Evolutionary conservation across 2,888 invertebrate genomes (phyloP).

Genomic region (Sphaerophoria taeniata): DNA sequence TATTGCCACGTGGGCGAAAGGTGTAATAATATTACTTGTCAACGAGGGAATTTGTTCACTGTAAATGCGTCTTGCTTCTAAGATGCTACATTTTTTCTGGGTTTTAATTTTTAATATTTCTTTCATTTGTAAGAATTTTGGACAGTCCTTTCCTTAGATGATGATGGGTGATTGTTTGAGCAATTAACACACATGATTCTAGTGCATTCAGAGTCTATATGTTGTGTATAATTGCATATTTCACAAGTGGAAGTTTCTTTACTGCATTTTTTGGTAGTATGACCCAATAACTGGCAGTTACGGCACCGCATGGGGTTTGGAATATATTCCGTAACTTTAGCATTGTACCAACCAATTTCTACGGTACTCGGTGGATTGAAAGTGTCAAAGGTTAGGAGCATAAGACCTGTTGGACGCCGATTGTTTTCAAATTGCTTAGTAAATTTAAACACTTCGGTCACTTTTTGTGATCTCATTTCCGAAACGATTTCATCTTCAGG

Average conservation of each 20-base stretch:
- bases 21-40: too few relatives aligned
- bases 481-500: constrained; percentile 18
- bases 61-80: too few relatives aligned
- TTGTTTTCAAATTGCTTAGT: background rate
- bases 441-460: constrained; percentile 20
- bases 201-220: background rate
- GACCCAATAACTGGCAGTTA: constrained; percentile 19
- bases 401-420: constrained; percentile 1
- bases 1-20: too few relatives aligned
- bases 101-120: too few relatives aligned
- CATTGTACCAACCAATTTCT: constrained; percentile 21
- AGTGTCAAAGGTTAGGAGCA: constrained; percentile 17
- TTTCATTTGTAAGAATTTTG: too few relatives aligned
- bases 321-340: constrained; percentile 23
- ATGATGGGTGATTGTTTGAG: background rate
- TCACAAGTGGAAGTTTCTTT: background rate
- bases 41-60: too few relatives aligned
- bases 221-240: constrained; percentile 24
- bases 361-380: constrained; percentile 2
- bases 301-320: constrained; percentile 34
- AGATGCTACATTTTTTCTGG: too few relatives aligned
- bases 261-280: constrained; percentile 13
- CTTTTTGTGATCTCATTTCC: constrained; percentile 6
- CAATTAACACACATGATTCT: constrained; percentile 13
- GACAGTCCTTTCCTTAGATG: background rate